Evolutionary conservation across 2,888 invertebrate species (phyloP), one percentile per base, ranked within the genome.

Genomic region (Chironomus tentans): DNA sequence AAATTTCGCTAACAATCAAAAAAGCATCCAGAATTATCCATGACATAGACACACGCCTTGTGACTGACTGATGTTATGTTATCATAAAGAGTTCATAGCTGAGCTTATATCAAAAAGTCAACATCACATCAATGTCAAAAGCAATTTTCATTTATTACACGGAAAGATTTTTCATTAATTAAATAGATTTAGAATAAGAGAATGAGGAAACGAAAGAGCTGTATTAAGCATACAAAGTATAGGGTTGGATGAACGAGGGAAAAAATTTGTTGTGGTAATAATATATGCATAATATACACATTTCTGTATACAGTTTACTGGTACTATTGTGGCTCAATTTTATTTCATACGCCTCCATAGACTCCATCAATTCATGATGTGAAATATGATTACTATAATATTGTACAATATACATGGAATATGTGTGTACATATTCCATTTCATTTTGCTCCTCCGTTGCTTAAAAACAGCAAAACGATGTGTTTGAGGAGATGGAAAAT

Each of bases 81-180:
- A 38, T 38, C 38, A 38, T 38, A 2, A 10, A 38, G 10, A 38
- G 10, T 10, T 38, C 38, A 38, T 38, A 38, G 10, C 38, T 38
- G 38, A 38, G 38, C 38, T 38, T 10, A 38, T 38, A 38, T 38
- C 38, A 38, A 38, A 65, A 65, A 65, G 65, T 65, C 65, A 47
- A 70, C 21, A 28, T 24, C 71, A 71, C 47, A 56, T 62, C 38
- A 73, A 73, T 61, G 73, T 73, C 73, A 73, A 47, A 65, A 46
- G 38, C 65, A 73, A 73, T 73, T 65, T 73, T 73, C 21, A 22
- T 38, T 21, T 73, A 56, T 56, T 22, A 62, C 70, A 24, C 65
- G 65, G 22, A 65, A 65, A 65, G 65, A 65, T 24, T 65, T 65
- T 65, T 65, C 65, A 65, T 65, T 65, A 65, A 65, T 65, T 21